phyloP scores from a whole-genome alignment of 2,113 vertebrate species.

The Irena cyanogastra region DNA sequence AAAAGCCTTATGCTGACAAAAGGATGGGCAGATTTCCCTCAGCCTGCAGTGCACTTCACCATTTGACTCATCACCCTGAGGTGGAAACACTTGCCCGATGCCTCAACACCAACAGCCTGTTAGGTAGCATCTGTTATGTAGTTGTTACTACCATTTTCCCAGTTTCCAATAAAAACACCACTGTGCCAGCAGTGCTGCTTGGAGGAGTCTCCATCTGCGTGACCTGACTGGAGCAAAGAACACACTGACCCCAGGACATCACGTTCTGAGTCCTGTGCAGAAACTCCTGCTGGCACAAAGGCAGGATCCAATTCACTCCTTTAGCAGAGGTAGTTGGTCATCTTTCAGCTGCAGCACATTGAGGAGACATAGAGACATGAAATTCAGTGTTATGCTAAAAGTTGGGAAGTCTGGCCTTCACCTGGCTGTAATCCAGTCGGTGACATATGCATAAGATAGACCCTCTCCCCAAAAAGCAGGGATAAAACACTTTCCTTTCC shows the following conservation, averaged over 20 bases:
- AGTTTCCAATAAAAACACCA: neutral
- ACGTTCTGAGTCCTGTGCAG: neutral
- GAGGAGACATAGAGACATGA: neutral
- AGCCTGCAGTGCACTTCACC: neutral
- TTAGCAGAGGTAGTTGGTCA: neutral
- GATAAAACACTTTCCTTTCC: neutral
- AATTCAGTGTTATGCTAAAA: neutral
- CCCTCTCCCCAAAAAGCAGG: accelerated
- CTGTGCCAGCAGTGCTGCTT: accelerated
- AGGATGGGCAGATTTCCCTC: neutral
- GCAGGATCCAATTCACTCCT: neutral
- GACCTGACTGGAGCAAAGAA: neutral
- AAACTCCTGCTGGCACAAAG: neutral
- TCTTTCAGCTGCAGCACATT: neutral
- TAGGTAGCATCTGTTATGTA: neutral
- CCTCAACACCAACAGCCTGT: neutral
- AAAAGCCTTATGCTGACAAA: neutral
- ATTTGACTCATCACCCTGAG: neutral
- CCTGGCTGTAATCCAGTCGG: neutral
- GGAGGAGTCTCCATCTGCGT: neutral
- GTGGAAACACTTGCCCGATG: neutral
- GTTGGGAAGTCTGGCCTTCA: neutral
- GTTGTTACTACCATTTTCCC: slow-evolving; percentile 6
- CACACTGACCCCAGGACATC: neutral
- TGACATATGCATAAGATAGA: accelerated